phyloP scores from a whole-genome alignment of 2,113 vertebrate species.

The Grammomys dolichurus region DNA sequence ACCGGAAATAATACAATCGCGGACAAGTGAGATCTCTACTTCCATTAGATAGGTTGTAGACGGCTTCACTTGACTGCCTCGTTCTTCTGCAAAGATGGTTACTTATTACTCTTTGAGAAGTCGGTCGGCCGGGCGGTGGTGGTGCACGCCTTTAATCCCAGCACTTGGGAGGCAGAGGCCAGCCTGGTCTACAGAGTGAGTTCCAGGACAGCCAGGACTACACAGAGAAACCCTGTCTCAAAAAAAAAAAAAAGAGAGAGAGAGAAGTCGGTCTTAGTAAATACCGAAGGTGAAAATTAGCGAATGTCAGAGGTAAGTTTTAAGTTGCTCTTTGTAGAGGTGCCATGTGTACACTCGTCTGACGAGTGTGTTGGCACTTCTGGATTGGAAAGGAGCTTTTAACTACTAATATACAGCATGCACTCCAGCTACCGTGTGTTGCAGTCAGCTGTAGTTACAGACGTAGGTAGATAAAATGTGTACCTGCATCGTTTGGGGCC shows the following conservation, averaged over 20 bases:
- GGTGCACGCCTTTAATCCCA: too few species aligned
- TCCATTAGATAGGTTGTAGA: background rate
- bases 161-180: too few species aligned
- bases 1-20: conserved; percentile 3
- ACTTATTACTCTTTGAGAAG: background rate
- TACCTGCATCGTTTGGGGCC: background rate
- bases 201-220: too few species aligned
- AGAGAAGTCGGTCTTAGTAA: background rate
- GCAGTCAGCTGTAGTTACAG: background rate
- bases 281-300: conserved; percentile 22
- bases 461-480: conserved; percentile 22
- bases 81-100: background rate
- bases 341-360: background rate
- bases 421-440: background rate
- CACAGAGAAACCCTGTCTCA: too few species aligned
- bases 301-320: background rate
- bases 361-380: background rate
- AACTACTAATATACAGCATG: background rate
- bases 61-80: background rate
- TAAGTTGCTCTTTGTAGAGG: background rate
- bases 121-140: too few species aligned
- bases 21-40: background rate
- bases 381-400: background rate
- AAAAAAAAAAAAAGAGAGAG: too few species aligned
- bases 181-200: too few species aligned